Evolutionary conservation across 2,888 invertebrate genomes (phyloP).

Genomic region (Drosophila anomalata): DNA sequence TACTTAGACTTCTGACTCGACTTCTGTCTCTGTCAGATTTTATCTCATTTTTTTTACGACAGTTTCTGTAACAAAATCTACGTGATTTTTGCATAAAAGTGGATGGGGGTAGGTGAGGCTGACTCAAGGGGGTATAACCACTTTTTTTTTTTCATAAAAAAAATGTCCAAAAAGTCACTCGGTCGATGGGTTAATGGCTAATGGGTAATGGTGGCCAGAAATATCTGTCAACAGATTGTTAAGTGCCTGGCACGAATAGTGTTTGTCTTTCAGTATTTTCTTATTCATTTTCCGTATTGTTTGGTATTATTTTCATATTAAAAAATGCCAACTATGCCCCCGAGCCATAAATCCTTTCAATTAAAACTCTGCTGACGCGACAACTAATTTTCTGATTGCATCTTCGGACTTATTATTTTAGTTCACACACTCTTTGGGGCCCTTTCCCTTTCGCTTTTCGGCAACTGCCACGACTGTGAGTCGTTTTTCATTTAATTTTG

Average conservation of each 20-base stretch:
- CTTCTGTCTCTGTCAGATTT: conserved; percentile 12
- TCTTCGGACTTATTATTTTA: conserved; percentile 13
- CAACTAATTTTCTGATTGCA: conserved; percentile 5
- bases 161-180: conserved; percentile 17
- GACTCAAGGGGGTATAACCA: not conserved
- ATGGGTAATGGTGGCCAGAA: conserved; percentile 7
- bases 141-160: not conserved
- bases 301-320: not conserved
- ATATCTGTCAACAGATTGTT: conserved; percentile 20
- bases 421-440: conserved; percentile 7
- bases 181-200: conserved; percentile 25
- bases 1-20: no score
- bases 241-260: conserved; percentile 12
- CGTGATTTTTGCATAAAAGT: conserved; percentile 31
- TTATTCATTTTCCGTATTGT: no score
- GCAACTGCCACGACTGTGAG: not conserved
- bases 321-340: not conserved
- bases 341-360: conserved; percentile 14
- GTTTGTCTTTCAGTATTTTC: not conserved
- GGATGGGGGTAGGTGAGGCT: not conserved
- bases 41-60: conserved; percentile 27
- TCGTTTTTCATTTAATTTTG: conserved; percentile 19
- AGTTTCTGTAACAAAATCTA: conserved; percentile 28
- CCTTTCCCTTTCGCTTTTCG: not conserved
- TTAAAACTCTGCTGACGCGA: conserved; percentile 21